Evolutionary conservation across 2,113 vertebrate species (phyloP), one percentile per base, ranked within the genome.

Genomic region (Hypomesus transpacificus): DNA sequence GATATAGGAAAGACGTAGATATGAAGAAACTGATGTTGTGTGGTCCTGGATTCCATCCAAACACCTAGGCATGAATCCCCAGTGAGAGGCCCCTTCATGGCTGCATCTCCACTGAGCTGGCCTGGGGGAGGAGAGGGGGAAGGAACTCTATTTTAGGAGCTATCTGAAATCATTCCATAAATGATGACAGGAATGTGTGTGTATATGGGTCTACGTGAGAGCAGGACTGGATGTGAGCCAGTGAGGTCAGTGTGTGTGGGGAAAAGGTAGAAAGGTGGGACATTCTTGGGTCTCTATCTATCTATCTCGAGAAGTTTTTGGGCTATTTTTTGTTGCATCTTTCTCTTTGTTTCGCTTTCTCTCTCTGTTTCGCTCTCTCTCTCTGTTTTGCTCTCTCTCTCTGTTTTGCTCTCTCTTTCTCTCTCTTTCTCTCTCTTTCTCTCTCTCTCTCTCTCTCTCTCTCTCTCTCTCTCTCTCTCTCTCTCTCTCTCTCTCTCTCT

Each of bases 131-230:
- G 80, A 74, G 71, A 71, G 39, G 67, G 74, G 75, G 71, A 74
- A 52, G 57, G 16, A 4, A 39, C 58, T 80, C 87, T 85, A 87
- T 89, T 91, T 90, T 87, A 83, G 82, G 86, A 85, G 77, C 82
- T 85, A 80, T 81, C 70, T 77, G 81, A 87, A 90, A 85, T 89
- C 78, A 86, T 89, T 84, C 80, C 69, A 86, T 84, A 80, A 89
- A 90, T 88, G 85, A 87, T 78, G 84, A 83, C 80, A 88, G 66
- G 71, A 88, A 87, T 84, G 84, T 80, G 76, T 80, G 76, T 76
- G 76, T 64, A 72, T 46, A 72, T 56, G 61, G 86, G 81, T 89
- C 84, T 86, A 0, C 56, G 66, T 26, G 71, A 84, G 84, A 82
- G 83, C 78, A 82, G 80, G 78, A 80, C 76, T 76, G 52, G 64